phyloP scores from a whole-genome alignment of 2,888 invertebrate genomes.

The Pediacus dermestoides region DNA sequence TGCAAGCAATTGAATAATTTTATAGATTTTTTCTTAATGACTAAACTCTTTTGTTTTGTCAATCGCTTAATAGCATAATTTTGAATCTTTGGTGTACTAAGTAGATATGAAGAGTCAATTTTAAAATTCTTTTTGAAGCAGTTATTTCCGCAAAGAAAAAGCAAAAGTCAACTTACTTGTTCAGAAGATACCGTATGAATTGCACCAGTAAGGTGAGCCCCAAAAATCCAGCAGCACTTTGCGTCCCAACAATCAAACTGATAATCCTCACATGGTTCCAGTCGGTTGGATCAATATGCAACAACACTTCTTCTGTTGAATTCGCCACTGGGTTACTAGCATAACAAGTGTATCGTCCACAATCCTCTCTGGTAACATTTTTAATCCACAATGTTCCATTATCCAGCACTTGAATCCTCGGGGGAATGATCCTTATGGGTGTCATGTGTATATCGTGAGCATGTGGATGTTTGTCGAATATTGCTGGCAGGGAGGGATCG shows the following conservation, averaged over 20 bases:
- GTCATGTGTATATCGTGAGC: constrained; percentile 56
- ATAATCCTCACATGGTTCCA: constrained; percentile 79
- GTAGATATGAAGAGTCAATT: too few relatives aligned
- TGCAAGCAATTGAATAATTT: too few relatives aligned
- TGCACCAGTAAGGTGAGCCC: constrained; percentile 76
- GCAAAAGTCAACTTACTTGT: constrained; percentile 60
- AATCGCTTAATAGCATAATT: neutral
- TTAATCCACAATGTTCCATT: constrained; percentile 44
- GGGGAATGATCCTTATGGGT: constrained; percentile 47
- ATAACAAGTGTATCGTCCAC: constrained; percentile 81
- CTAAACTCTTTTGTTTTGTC: too few relatives aligned
- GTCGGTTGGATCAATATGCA: constrained; percentile 82
- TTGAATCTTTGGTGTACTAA: too few relatives aligned
- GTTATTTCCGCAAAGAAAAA: too few relatives aligned
- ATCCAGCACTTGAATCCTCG: constrained; percentile 64
- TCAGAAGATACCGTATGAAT: constrained; percentile 65
- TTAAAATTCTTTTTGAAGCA: too few relatives aligned
- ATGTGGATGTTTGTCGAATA: constrained; percentile 64
- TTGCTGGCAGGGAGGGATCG: constrained; percentile 62
- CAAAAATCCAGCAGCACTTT: constrained; percentile 76
- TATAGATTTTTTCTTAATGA: too few relatives aligned
- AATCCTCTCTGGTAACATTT: constrained; percentile 69
- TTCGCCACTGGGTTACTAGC: constrained; percentile 83
- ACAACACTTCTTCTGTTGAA: constrained; percentile 67
- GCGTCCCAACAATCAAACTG: constrained; percentile 77